phyloP scores from a whole-genome alignment of 2,888 invertebrate genomes.

The Patella pellucida region DNA sequence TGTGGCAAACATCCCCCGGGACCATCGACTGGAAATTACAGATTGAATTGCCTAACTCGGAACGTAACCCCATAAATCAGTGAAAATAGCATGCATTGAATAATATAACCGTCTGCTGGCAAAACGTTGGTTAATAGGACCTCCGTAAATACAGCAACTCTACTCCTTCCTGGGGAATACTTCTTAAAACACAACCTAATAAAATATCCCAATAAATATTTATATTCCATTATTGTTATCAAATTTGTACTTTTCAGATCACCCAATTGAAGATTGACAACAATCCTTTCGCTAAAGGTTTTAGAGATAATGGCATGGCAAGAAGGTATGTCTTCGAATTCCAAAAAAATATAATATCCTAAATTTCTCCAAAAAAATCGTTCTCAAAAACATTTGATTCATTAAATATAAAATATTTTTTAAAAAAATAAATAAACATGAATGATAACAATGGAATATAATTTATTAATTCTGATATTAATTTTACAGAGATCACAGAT shows the following conservation, averaged over 20 bases:
- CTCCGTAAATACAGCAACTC: neutral
- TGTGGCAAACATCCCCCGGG: neutral
- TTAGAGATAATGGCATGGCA: conserved; percentile 78
- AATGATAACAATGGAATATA: too few relatives aligned
- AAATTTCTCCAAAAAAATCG: too few relatives aligned
- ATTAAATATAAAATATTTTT: too few relatives aligned
- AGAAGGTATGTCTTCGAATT: conserved; percentile 51
- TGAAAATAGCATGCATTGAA: too few relatives aligned
- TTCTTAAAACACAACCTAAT: too few relatives aligned
- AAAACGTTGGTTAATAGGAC: neutral
- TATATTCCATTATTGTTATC: neutral
- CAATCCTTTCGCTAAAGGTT: conserved; percentile 74
- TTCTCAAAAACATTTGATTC: too few relatives aligned
- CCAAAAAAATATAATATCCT: too few relatives aligned
- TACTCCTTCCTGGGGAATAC: neutral
- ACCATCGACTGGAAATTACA: neutral
- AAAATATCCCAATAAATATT: too few relatives aligned
- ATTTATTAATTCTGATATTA: conserved; percentile 10
- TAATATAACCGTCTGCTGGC: neutral
- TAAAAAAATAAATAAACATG: too few relatives aligned
- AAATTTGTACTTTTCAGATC: conserved; percentile 62
- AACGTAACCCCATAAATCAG: neutral
- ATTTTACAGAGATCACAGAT: conserved; percentile 55
- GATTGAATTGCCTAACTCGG: neutral
- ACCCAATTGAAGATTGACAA: conserved; percentile 73